Evolutionary conservation across 2,113 vertebrate genomes (phyloP), one percentile per base, ranked within the genome.

Genomic region (Brienomyrus longianalis): DNA sequence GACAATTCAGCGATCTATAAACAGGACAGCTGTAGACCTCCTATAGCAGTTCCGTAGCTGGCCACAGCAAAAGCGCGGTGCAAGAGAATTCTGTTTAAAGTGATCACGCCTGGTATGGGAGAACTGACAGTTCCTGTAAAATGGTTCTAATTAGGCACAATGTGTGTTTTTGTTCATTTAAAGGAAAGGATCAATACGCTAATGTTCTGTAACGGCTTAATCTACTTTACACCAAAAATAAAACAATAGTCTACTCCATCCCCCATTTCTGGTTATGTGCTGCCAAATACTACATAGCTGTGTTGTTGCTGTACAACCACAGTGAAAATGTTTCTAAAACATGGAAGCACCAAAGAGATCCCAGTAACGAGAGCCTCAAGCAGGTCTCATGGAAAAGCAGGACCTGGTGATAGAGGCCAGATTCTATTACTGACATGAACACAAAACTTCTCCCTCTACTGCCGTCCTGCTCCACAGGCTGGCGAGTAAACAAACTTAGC

Each of bases 81-180:
- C 31, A 17, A 39, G 31, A 39, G 3, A 17, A 39, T 77, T 96
- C 95, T 96, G 95, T 96, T 96, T 94, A 95, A 94, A 97, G 95
- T 97, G 96, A 97, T 96, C 94, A 94, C 94, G 93, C 96, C 95
- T 96, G 96, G 96, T 95, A 96, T 96, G 95, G 96, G 96, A 94
- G 97, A 97, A 97, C 96, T 96, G 96, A 97, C 95, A 96, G 96
- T 96, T 97, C 95, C 95, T 96, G 95, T 96, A 95, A 97, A 96
- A 96, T 96, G 95, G 95, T 95, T 97, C 95, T 97, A 96, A 97
- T 96, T 97, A 97, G 96, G 96, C 95, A 96, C 96, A 97, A 96
- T 96, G 96, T 96, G 95, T 97, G 95, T 96, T 96, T 96, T 15
- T 70, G 96, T 96, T 95, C 96, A 97, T 97, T 96, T 96, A 96